A percentile compares a stretch with the other conserved stretches of the same genome.
Conservation (phyloP, 1,140 invertebrate genomes). For the Homarus americanus region DNA sequence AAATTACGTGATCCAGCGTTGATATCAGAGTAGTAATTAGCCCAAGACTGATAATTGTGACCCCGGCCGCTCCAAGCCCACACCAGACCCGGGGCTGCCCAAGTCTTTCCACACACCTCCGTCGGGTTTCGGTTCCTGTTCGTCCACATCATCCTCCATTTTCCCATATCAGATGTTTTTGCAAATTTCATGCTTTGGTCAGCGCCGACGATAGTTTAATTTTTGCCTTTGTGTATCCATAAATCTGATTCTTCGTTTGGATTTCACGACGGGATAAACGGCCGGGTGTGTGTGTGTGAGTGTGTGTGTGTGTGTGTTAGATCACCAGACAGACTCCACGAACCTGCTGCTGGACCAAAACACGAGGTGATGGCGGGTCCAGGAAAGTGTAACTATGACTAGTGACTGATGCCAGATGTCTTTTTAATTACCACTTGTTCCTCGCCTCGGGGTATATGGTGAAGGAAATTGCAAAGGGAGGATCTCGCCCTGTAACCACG, state of each 20-base stretch:
- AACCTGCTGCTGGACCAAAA: too few species aligned
- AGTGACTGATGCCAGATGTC: conserved; percentile 70
- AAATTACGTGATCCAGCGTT: conserved; percentile 71
- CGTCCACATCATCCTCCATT: not conserved
- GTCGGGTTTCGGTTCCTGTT: not conserved
- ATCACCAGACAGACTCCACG: too few species aligned
- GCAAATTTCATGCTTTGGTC: too few species aligned
- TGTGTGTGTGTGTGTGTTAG: too few species aligned
- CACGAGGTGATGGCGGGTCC: too few species aligned
- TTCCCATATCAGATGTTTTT: not conserved
- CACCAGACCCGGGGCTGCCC: not conserved
- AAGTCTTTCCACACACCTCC: not conserved
- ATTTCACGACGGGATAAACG: too few species aligned
- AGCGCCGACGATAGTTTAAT: too few species aligned
- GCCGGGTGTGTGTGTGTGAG: too few species aligned
- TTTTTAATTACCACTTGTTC: conserved; percentile 60
- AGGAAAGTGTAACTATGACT: conserved; percentile 50
- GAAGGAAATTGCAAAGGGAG: conserved; percentile 68
- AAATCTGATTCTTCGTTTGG: too few species aligned
- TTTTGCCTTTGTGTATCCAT: too few species aligned
- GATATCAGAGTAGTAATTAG: conserved; percentile 72
- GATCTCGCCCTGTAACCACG: conserved; percentile 51
- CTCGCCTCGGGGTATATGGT: conserved; percentile 37
- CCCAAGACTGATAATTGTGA: conserved; percentile 68
- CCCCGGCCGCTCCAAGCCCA: conserved; percentile 31